phyloP scores from a whole-genome alignment of 2,888 invertebrate genomes.

The Dascillus cervinus region DNA sequence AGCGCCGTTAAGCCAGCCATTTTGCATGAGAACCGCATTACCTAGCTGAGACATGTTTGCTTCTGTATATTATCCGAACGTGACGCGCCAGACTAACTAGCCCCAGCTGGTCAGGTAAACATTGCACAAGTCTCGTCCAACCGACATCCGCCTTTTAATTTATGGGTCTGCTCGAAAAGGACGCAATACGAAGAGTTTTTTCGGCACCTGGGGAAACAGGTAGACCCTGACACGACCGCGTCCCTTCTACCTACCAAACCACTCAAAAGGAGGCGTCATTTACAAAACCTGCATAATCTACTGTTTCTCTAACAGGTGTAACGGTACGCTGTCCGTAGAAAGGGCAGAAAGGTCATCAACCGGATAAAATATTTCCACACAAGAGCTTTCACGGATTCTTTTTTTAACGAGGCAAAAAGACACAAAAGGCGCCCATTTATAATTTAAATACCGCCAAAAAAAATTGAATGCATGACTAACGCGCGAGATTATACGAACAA shows the following conservation, averaged over 20 bases:
- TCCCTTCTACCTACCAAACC: constrained; percentile 12
- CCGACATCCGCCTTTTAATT: constrained; percentile 5
- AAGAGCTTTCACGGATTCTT: constrained; percentile 1
- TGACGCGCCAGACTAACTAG: neutral
- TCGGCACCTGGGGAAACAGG: constrained; percentile 7
- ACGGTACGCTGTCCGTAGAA: constrained; percentile 20
- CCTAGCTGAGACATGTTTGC: neutral
- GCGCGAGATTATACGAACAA: too few relatives aligned
- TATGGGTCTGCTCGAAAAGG: too few relatives aligned
- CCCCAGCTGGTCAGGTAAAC: neutral
- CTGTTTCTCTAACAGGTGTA: constrained; percentile 22
- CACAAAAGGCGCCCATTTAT: too few relatives aligned
- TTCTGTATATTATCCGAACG: neutral
- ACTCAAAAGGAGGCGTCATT: constrained; percentile 14
- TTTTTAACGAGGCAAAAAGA: too few relatives aligned
- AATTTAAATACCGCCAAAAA: too few relatives aligned
- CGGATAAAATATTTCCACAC: constrained; percentile 21
- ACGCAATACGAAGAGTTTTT: too few relatives aligned
- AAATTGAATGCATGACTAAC: too few relatives aligned
- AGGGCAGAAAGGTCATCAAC: constrained; percentile 31
- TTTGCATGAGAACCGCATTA: constrained; percentile 6
- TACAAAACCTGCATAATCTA: constrained; percentile 12
- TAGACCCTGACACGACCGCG: constrained; percentile 17
- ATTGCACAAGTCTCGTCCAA: neutral
- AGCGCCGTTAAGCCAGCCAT: constrained; percentile 17